These are phyloP conservation scores for Clistopyga incitator DNA, from an alignment of 2,888 invertebrate species.

Conservation along the genomic window DNA sequence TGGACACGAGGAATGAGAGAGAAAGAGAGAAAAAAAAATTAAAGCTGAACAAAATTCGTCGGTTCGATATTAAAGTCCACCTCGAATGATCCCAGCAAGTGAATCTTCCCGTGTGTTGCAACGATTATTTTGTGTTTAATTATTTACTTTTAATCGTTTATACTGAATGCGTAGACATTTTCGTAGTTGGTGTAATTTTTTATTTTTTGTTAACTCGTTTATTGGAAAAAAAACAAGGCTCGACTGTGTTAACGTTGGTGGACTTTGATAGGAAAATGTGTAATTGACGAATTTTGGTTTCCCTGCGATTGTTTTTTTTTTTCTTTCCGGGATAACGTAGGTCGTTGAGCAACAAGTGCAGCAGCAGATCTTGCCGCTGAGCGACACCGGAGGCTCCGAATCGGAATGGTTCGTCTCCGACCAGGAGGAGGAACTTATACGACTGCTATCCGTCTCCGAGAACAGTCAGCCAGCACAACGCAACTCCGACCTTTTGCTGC, in stretches of 20 bases:
- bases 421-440: slow-evolving; percentile 91
- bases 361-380: slow-evolving; percentile 79
- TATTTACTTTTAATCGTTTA: slow-evolving; percentile 57
- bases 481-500: slow-evolving; percentile 79
- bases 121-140: slow-evolving; percentile 49
- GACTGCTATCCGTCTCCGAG: slow-evolving; percentile 87
- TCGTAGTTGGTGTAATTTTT: slow-evolving; percentile 51
- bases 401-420: slow-evolving; percentile 92
- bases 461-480: slow-evolving; percentile 80
- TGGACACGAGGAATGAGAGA: slow-evolving; percentile 13
- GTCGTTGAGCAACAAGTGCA: slow-evolving; percentile 81
- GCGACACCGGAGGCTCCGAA: slow-evolving; percentile 87
- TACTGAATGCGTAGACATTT: slow-evolving; percentile 65
- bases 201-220: slow-evolving; percentile 45
- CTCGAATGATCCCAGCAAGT: slow-evolving; percentile 70
- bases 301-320: slow-evolving; percentile 60
- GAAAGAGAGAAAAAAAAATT: slow-evolving; percentile 65
- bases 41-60: slow-evolving; percentile 77
- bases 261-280: slow-evolving; percentile 78
- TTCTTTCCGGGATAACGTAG: slow-evolving; percentile 71
- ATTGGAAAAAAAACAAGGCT: neutral
- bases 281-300: slow-evolving; percentile 81
- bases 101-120: slow-evolving; percentile 68
- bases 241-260: slow-evolving; percentile 70
- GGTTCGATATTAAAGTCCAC: slow-evolving; percentile 85